phyloP scores from a whole-genome alignment of 1,140 invertebrate genomes.

The Drosophila ambigua region DNA sequence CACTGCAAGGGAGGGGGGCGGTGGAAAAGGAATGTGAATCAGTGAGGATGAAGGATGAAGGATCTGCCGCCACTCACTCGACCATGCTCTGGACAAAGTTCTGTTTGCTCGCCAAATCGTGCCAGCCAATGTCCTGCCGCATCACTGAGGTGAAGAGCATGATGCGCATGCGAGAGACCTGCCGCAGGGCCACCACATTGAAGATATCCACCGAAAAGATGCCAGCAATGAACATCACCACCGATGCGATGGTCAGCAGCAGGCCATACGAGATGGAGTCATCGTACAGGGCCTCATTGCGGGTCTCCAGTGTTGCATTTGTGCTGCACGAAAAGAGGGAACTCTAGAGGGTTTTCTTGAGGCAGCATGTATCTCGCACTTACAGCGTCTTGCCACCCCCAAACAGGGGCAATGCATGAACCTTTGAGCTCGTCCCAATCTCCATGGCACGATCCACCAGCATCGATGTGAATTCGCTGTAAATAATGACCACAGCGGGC shows the following conservation, averaged over 20 bases:
- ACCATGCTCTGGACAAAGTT: constrained; percentile 94
- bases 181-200: constrained; percentile 86
- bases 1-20: constrained; percentile 85
- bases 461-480: constrained; percentile 88
- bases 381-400: constrained; percentile 85
- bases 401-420: constrained; percentile 83
- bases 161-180: constrained; percentile 89
- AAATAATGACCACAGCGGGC: constrained; percentile 88
- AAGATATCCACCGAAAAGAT: constrained; percentile 88
- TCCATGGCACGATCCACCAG: constrained; percentile 85
- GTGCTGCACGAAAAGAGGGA: constrained; percentile 57
- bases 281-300: constrained; percentile 86
- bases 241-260: constrained; percentile 85
- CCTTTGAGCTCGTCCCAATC: constrained; percentile 83
- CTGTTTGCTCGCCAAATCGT: constrained; percentile 92
- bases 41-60: not conserved
- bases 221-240: constrained; percentile 87
- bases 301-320: constrained; percentile 86
- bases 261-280: constrained; percentile 88
- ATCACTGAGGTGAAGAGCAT: constrained; percentile 90
- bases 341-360: no score
- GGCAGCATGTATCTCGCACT: constrained; percentile 69
- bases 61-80: constrained; percentile 87
- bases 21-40: no score
- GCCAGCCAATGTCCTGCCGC: constrained; percentile 95